phyloP scores from a whole-genome alignment of 2,888 invertebrate species.

The Apomyelois bistriatella region DNA sequence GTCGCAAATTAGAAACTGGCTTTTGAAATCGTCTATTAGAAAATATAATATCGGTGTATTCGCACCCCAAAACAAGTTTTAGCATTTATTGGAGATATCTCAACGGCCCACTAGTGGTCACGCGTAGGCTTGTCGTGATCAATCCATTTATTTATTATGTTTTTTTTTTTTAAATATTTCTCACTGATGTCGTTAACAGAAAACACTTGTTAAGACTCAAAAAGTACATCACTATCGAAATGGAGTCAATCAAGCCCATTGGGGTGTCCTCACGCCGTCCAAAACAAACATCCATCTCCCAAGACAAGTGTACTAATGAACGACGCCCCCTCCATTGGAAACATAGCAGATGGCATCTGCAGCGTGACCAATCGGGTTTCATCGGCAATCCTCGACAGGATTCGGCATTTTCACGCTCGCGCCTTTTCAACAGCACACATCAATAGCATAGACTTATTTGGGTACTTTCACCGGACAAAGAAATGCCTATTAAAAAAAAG shows the following conservation, averaged over 20 bases:
- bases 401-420: slow-evolving; percentile 34
- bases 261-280: slow-evolving; percentile 57
- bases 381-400: slow-evolving; percentile 53
- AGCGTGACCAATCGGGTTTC: slow-evolving; percentile 69
- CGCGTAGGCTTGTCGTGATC: too few relatives aligned
- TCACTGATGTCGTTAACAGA: not conserved
- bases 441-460: not conserved
- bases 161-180: too few relatives aligned
- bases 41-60: too few relatives aligned
- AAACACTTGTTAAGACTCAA: slow-evolving; percentile 40
- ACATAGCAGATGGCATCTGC: slow-evolving; percentile 75
- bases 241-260: slow-evolving; percentile 54
- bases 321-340: slow-evolving; percentile 73
- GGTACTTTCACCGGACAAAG: too few relatives aligned
- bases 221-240: slow-evolving; percentile 43
- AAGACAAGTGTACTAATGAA: slow-evolving; percentile 79
- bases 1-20: too few relatives aligned
- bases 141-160: too few relatives aligned
- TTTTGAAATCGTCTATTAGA: too few relatives aligned
- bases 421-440: slow-evolving; percentile 42
- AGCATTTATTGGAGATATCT: too few relatives aligned
- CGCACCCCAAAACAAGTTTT: too few relatives aligned
- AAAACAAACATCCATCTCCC: slow-evolving; percentile 78
- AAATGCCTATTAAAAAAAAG: too few relatives aligned
- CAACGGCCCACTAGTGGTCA: too few relatives aligned